A percentile compares a stretch with the other conserved stretches of the same genome.
phyloP scores from a whole-genome alignment of 2,888 invertebrate species.

The Polydrusus cervinus region DNA sequence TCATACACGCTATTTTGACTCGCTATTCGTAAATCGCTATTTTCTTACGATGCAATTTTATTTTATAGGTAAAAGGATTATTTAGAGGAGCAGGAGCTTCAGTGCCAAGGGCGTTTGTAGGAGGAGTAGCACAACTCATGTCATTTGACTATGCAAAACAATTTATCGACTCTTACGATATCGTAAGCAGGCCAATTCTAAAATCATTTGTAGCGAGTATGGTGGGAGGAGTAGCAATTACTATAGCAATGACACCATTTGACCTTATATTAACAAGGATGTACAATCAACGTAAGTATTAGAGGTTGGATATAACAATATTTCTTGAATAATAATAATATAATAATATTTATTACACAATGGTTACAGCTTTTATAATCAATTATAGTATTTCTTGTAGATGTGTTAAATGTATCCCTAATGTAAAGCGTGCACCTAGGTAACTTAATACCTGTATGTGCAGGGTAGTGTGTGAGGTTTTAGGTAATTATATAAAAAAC shows the following conservation, averaged over 20 bases:
- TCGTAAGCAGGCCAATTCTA: constrained; percentile 71
- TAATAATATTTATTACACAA: no score
- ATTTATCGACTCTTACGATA: constrained; percentile 63
- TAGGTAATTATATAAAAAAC: no score
- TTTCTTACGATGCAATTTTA: constrained; percentile 1
- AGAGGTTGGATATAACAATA: no score
- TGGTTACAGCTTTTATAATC: no score
- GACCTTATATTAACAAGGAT: constrained; percentile 90
- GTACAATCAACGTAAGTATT: constrained; percentile 86
- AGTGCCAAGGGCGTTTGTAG: constrained; percentile 84
- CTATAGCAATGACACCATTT: constrained; percentile 87
- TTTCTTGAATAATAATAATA: no score
- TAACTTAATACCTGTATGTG: no score
- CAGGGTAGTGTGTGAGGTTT: no score
- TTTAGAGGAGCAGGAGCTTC: constrained; percentile 86
- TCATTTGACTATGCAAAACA: constrained; percentile 81
- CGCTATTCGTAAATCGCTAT: no score
- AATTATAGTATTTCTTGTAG: no score
- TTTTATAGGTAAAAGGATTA: constrained; percentile 74
- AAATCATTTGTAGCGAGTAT: constrained; percentile 81
- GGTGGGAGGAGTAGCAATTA: constrained; percentile 84
- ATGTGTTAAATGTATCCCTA: no score
- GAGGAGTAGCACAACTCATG: constrained; percentile 86
- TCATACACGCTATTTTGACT: no score
- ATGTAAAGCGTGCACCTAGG: no score